Conservation (phyloP, 2,113 vertebrate species). For the Rhineura floridana region DNA sequence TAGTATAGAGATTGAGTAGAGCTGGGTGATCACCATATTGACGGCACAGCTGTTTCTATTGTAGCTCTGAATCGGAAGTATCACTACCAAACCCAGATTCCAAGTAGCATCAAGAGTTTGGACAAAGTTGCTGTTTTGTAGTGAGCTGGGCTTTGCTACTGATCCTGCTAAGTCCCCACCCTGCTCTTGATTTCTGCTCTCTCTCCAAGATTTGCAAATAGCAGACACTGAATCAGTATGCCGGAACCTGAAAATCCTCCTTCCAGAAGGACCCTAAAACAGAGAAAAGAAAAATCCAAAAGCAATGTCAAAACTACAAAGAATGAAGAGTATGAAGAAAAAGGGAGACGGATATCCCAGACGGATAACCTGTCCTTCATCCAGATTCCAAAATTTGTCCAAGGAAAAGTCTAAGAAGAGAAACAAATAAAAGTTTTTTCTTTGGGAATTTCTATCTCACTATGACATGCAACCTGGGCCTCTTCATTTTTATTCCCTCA, state of each 20-base stretch:
- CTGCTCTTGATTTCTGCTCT: neutral
- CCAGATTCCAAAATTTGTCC: conserved; percentile 28
- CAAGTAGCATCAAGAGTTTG: neutral
- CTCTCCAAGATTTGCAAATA: neutral
- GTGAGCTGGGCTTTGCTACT: neutral
- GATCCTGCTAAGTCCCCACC: neutral
- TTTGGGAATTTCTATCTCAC: neutral
- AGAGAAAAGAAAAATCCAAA: neutral
- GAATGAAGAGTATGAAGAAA: neutral
- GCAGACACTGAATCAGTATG: neutral
- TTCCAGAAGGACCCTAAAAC: neutral
- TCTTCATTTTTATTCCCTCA: conserved; percentile 47
- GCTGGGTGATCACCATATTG: too few species aligned
- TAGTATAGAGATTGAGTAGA: too few species aligned
- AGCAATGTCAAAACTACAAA: neutral
- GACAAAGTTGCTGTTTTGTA: neutral
- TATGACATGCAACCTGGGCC: conserved; percentile 38
- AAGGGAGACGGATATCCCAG: neutral
- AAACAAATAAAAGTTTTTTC: neutral
- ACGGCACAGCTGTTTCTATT: too few species aligned
- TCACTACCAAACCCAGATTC: neutral
- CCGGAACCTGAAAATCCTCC: neutral
- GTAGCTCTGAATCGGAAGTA: neutral
- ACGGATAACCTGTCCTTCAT: neutral
- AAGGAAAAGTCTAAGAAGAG: neutral